phyloP scores from a whole-genome alignment of 2,113 vertebrate genomes.

The Plecotus auritus region DNA sequence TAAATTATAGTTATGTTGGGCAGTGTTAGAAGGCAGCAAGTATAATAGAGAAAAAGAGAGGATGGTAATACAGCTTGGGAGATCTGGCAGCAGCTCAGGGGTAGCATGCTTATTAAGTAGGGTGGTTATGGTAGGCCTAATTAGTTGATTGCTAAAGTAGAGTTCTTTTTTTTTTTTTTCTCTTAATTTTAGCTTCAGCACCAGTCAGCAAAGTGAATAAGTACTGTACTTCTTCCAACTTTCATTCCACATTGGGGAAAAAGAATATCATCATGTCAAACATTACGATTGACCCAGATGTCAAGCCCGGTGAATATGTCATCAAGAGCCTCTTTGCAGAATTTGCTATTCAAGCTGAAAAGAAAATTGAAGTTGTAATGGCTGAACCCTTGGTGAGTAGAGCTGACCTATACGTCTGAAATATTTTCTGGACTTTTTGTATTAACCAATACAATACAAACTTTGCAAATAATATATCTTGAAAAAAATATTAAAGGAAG shows the following conservation, averaged over 20 bases:
- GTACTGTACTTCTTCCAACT: conserved; percentile 80
- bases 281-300: conserved; percentile 98
- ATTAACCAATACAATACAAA: conserved; percentile 16
- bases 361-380: conserved; percentile 99
- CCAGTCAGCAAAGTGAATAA: conserved; percentile 90
- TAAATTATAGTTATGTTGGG: neutral
- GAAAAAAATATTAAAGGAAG: conserved; percentile 15
- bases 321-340: conserved; percentile 99
- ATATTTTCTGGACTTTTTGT: conserved; percentile 40
- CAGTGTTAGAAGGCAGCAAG: neutral
- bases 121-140: neutral
- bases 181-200: conserved; percentile 84
- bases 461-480: conserved; percentile 10
- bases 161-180: neutral
- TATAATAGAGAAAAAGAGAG: neutral
- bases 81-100: neutral
- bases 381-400: conserved; percentile 97
- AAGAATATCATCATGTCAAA: conserved; percentile 93
- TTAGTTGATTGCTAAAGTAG: neutral
- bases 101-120: neutral
- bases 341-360: conserved; percentile 98
- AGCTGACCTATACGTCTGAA: conserved; percentile 32
- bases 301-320: conserved; percentile 99
- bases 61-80: neutral
- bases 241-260: conserved; percentile 83